Evolutionary conservation across 2,797 vertebrate species (phyloP).

Genomic region (Falco novaeseelandiae): DNA sequence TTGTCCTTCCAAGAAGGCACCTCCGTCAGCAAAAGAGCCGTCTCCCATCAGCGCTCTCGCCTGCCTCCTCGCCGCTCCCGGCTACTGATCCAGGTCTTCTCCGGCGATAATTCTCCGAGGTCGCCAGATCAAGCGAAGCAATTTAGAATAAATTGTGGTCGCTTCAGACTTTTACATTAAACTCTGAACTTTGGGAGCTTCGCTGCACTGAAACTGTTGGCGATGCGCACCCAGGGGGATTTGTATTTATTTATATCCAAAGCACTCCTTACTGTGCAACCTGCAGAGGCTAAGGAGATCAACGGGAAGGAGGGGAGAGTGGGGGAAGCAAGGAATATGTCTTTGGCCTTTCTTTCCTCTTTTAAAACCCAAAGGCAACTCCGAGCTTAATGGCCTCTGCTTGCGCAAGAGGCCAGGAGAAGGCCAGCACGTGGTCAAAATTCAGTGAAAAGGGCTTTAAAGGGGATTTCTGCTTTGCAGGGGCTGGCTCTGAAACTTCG

Average conservation of each 20-base stretch:
- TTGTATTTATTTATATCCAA: constrained; percentile 40
- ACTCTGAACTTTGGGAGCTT: constrained; percentile 51
- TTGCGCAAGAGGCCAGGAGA: background rate
- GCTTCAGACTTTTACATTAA: constrained; percentile 57
- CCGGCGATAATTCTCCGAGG: constrained; percentile 31
- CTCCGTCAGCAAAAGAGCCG: background rate
- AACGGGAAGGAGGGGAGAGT: background rate
- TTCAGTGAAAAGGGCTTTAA: background rate
- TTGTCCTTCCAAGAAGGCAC: background rate
- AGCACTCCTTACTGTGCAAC: background rate
- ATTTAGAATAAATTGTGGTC: constrained; percentile 55
- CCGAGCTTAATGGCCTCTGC: background rate
- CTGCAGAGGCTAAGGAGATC: background rate
- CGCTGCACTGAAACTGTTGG: background rate
- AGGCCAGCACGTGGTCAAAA: rapidly evolving
- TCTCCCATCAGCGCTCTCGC: background rate
- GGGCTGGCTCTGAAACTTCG: background rate
- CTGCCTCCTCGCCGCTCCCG: background rate
- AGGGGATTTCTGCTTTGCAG: background rate
- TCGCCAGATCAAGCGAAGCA: constrained; percentile 46
- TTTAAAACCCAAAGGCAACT: background rate
- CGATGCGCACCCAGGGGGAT: background rate
- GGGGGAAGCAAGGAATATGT: background rate
- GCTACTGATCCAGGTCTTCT: background rate
- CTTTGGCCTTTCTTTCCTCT: constrained; percentile 27